phyloP scores from a whole-genome alignment of 2,888 invertebrate genomes.

The Drosophila setosimentum region DNA sequence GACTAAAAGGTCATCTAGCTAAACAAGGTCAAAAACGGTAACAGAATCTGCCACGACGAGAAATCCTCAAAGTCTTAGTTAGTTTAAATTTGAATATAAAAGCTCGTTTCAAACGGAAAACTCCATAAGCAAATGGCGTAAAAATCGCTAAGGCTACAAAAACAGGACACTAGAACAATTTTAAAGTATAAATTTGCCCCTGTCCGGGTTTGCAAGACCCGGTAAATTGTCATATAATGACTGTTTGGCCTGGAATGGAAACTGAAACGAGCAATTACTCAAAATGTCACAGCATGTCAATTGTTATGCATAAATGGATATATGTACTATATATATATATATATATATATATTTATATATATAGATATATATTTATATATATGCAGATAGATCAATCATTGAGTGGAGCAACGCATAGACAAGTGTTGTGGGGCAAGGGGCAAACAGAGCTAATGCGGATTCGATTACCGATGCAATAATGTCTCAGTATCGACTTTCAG shows the following conservation, averaged over 20 bases:
- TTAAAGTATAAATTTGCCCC: neutral
- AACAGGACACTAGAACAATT: neutral
- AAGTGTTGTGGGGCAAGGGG: slow-evolving; percentile 22
- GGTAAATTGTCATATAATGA: neutral
- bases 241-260: neutral
- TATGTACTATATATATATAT: neutral
- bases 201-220: neutral
- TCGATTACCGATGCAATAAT: slow-evolving; percentile 37
- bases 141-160: neutral
- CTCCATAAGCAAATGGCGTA: neutral
- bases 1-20: too few species aligned
- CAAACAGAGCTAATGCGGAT: slow-evolving; percentile 9
- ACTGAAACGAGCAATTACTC: slow-evolving; percentile 8
- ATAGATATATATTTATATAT: neutral
- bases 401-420: neutral
- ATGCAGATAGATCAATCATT: slow-evolving; percentile 36
- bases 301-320: slow-evolving; percentile 2
- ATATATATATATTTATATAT: neutral
- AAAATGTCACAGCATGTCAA: slow-evolving; percentile 13
- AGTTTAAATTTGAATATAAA: neutral
- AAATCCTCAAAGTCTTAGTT: neutral
- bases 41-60: neutral
- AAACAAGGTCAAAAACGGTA: neutral
- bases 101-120: neutral
- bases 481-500: slow-evolving; percentile 17